A percentile compares a stretch with the other conserved stretches of the same genome.
phyloP scores from a whole-genome alignment of 2,888 invertebrate genomes.

The Leptinotarsa juncta region DNA sequence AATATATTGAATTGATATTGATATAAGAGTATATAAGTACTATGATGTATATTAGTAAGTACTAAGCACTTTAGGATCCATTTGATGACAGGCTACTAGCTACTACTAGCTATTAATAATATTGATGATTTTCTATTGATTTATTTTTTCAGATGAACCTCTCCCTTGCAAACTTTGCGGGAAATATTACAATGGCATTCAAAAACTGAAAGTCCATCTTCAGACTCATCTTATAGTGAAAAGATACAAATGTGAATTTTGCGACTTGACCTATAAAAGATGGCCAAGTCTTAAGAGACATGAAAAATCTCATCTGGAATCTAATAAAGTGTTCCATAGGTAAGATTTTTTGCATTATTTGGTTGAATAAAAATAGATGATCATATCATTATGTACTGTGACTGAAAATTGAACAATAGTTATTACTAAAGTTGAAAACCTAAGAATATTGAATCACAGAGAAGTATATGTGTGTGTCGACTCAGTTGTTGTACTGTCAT shows the following conservation, averaged over 20 bases:
- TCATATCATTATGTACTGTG: background rate
- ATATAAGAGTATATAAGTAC: no score
- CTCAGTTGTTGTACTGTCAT: no score
- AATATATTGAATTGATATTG: no score
- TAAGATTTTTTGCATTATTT: conserved; percentile 23
- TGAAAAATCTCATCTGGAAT: conserved; percentile 40
- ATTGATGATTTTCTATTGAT: no score
- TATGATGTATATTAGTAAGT: no score
- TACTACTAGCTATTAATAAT: no score
- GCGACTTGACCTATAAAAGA: conserved; percentile 42
- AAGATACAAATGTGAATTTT: conserved; percentile 42
- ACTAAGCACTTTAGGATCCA: no score
- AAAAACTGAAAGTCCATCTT: conserved; percentile 42
- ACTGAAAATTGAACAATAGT: background rate
- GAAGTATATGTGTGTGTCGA: no score
- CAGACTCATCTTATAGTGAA: conserved; percentile 44
- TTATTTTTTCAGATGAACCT: conserved; percentile 35
- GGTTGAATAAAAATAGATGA: background rate
- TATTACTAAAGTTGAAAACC: no score
- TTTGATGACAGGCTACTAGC: no score
- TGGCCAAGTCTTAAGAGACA: conserved; percentile 43
- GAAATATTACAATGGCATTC: conserved; percentile 40
- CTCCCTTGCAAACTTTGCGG: conserved; percentile 45
- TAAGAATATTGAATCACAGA: no score
- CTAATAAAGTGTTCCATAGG: conserved; percentile 38